Evolutionary conservation across 2,113 vertebrate genomes (phyloP).

Genomic region (Malurus elegans): DNA sequence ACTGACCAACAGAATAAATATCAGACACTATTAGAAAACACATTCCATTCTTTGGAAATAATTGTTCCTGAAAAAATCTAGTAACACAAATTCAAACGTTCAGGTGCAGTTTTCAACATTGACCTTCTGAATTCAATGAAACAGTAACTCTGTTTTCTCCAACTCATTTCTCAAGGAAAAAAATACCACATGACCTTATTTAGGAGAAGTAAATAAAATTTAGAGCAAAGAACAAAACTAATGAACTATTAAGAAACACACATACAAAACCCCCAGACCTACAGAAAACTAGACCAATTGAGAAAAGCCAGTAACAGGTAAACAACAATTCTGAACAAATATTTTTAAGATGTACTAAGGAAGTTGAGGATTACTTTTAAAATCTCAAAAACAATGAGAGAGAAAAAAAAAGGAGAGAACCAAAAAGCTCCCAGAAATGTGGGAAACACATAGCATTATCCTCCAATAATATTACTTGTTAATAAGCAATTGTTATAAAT

Average conservation of each 20-base stretch:
- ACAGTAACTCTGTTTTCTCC: not conserved
- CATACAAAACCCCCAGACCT: not conserved
- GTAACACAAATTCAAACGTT: not conserved
- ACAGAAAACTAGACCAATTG: not conserved
- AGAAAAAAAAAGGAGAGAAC: not conserved
- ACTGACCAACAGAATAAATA: not conserved
- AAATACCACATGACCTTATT: not conserved
- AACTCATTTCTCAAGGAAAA: not conserved
- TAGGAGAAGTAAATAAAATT: not conserved
- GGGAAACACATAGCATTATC: not conserved
- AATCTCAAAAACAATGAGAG: not conserved
- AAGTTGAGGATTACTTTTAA: not conserved
- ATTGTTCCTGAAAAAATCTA: not conserved
- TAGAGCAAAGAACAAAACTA: not conserved
- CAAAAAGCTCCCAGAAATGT: not conserved
- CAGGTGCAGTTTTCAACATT: not conserved
- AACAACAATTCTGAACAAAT: not conserved
- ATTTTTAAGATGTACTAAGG: not conserved
- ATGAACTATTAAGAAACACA: not conserved
- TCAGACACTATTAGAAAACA: not conserved
- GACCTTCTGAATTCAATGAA: not conserved
- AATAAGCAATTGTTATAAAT: not conserved
- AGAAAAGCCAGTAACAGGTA: not conserved
- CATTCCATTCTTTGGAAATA: not conserved
- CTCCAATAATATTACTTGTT: not conserved